These are phyloP conservation scores for Latrodectus elegans DNA, from an alignment of 2,888 invertebrate species.

Conservation along the genomic window DNA sequence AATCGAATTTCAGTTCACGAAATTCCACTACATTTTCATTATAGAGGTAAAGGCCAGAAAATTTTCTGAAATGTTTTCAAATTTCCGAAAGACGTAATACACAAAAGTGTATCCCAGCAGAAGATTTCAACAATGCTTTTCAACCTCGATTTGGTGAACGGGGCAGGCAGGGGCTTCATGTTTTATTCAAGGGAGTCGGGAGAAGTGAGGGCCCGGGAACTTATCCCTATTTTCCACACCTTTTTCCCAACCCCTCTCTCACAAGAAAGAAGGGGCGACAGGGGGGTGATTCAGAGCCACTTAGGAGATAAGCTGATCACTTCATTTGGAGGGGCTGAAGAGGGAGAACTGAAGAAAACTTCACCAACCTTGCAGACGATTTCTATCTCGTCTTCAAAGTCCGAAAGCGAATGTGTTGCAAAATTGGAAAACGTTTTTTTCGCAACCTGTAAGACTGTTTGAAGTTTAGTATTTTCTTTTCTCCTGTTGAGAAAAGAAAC, in stretches of 20 bases:
- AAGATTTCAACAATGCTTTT: conserved; percentile 1
- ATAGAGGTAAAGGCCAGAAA: too few species aligned
- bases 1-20: too few species aligned
- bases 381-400: not conserved
- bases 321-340: conserved; percentile 42
- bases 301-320: conserved; percentile 67
- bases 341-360: not conserved
- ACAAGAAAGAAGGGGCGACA: not conserved
- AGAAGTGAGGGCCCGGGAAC: conserved; percentile 14
- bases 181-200: conserved; percentile 51
- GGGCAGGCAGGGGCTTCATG: conserved; percentile 34
- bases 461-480: too few species aligned
- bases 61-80: not conserved
- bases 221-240: conserved; percentile 50
- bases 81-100: not conserved
- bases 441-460: too few species aligned
- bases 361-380: not conserved
- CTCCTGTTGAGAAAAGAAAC: too few species aligned
- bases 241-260: not conserved
- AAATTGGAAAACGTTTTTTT: not conserved
- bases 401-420: not conserved
- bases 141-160: conserved; percentile 40
- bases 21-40: too few species aligned
- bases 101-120: not conserved
- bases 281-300: conserved; percentile 65